These are phyloP conservation scores for Turritopsis dohrnii DNA, from an alignment of 30 jellyfish, hydroid and myxozoan genomes.

Conservation along the genomic window DNA sequence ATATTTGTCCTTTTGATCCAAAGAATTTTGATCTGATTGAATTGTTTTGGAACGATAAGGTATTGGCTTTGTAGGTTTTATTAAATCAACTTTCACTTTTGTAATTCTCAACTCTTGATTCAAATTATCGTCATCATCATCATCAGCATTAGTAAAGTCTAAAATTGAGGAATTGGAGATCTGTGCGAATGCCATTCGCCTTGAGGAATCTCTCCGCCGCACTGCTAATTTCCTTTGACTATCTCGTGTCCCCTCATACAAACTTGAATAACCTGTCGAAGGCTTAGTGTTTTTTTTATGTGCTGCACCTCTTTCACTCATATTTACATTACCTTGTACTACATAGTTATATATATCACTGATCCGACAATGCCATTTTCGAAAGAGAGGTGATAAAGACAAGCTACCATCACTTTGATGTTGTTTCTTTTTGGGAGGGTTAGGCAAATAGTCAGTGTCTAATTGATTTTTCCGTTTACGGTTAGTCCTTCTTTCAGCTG, in stretches of 20 bases:
- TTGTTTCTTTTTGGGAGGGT: background rate
- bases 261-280: background rate
- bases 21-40: background rate
- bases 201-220: background rate
- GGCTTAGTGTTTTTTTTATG: background rate
- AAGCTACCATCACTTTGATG: background rate
- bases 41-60: background rate
- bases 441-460: background rate
- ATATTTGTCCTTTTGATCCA: background rate
- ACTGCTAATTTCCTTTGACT: background rate
- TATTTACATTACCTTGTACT: background rate
- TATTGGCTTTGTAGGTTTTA: background rate
- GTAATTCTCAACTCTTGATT: background rate
- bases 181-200: background rate
- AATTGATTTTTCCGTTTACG: background rate
- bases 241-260: background rate
- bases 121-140: background rate
- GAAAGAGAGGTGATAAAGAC: background rate
- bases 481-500: background rate
- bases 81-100: background rate
- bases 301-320: background rate
- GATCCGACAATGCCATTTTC: background rate
- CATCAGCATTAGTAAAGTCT: slow-evolving; percentile 9
- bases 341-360: background rate
- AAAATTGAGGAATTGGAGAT: slow-evolving; percentile 8